Evolutionary conservation across 1,140 invertebrate species (phyloP).

Genomic region (Triops cancriformis): DNA sequence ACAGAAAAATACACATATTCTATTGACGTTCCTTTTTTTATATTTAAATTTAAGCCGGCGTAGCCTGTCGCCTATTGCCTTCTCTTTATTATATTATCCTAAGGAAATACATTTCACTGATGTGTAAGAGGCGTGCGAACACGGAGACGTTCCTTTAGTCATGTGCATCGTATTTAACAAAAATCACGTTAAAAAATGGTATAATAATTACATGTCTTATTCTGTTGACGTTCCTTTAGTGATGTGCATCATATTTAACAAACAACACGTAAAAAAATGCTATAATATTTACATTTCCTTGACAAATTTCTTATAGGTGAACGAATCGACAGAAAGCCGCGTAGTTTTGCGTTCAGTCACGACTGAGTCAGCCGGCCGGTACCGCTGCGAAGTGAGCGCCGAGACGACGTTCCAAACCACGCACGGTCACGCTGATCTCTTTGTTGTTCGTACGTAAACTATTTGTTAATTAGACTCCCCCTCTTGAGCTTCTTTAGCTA

Average conservation of each 20-base stretch:
- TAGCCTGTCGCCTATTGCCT: too few relatives aligned
- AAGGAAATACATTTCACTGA: too few relatives aligned
- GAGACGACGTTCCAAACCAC: slow-evolving; percentile 58
- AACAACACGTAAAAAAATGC: background rate
- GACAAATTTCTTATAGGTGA: slow-evolving; percentile 42
- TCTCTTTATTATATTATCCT: too few relatives aligned
- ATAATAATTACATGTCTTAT: background rate
- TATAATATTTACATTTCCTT: too few relatives aligned
- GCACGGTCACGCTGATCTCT: slow-evolving; percentile 32
- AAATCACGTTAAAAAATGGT: background rate
- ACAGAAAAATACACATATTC: too few relatives aligned
- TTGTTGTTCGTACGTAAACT: slow-evolving; percentile 34
- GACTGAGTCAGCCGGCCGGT: slow-evolving; percentile 53
- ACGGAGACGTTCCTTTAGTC: too few relatives aligned
- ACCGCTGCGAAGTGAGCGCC: slow-evolving; percentile 63
- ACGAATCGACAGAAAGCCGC: slow-evolving; percentile 50
- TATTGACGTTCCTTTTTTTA: too few relatives aligned
- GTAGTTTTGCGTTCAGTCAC: slow-evolving; percentile 58
- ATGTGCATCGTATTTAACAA: too few relatives aligned
- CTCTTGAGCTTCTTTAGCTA: background rate
- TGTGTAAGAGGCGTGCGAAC: too few relatives aligned
- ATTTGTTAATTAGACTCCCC: background rate
- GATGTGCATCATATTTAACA: too few relatives aligned
- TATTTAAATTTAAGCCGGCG: too few relatives aligned
- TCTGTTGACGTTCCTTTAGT: too few relatives aligned